Conservation (phyloP, 92 coral and sea anemone genomes). For the Pocillopora grandis region DNA sequence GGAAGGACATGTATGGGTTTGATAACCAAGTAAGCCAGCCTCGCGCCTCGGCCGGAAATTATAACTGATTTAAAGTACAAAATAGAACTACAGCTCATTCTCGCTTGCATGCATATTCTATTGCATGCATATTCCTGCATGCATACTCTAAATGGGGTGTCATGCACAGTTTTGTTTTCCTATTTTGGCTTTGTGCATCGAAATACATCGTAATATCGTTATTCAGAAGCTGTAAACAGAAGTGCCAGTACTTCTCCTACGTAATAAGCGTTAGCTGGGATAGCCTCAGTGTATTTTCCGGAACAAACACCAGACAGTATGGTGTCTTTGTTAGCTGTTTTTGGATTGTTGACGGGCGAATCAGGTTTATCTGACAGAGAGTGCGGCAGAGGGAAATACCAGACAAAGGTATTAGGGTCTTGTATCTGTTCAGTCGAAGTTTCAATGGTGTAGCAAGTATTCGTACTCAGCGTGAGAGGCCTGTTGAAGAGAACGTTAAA, state of each 20-base stretch:
- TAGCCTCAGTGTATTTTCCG: neutral
- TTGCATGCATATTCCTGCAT: no score
- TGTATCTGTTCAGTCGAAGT: neutral
- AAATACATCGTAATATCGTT: no score
- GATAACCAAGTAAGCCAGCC: no score
- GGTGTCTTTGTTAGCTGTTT: neutral
- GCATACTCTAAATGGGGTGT: no score
- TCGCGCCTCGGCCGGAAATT: no score
- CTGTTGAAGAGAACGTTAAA: conserved; percentile 2
- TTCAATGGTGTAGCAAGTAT: neutral
- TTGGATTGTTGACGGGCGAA: neutral
- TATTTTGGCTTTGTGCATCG: no score
- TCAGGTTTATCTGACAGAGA: neutral
- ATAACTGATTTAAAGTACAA: no score
- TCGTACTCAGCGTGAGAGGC: neutral
- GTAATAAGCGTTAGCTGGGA: neutral
- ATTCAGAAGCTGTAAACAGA: neutral
- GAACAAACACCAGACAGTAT: neutral
- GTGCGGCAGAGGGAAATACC: neutral
- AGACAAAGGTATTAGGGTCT: neutral
- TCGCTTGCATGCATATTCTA: no score
- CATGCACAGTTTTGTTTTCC: no score
- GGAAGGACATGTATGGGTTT: no score
- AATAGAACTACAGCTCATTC: no score
- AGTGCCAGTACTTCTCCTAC: conserved; percentile 5